These are phyloP conservation scores for Syritta pipiens DNA, from an alignment of 2,888 invertebrate species.

Conservation along the genomic window DNA sequence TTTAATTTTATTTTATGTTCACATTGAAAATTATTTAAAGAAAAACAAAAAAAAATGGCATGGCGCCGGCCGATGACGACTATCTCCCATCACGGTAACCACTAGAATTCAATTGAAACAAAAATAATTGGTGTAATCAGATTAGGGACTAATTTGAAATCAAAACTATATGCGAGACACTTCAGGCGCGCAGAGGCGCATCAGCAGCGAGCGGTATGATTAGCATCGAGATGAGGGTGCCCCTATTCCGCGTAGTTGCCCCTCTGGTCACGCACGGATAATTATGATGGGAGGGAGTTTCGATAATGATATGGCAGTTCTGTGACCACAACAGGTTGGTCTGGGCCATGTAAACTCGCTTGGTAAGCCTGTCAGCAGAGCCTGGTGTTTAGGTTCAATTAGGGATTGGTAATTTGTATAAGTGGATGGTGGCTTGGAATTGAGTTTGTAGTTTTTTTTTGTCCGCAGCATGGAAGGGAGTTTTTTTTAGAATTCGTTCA, in stretches of 20 bases:
- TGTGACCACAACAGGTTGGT: neutral
- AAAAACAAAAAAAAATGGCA: too few relatives aligned
- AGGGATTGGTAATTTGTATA: too few relatives aligned
- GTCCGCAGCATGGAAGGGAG: too few relatives aligned
- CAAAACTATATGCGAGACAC: neutral
- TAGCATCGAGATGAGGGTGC: neutral
- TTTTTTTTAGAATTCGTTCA: too few relatives aligned
- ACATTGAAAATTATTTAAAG: too few relatives aligned
- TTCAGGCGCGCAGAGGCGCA: neutral
- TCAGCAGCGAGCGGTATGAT: neutral
- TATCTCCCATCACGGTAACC: too few relatives aligned
- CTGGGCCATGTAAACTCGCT: too few relatives aligned
- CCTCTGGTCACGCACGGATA: neutral
- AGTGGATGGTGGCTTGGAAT: too few relatives aligned
- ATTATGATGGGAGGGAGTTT: neutral
- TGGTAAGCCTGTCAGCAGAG: neutral
- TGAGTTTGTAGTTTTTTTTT: neutral
- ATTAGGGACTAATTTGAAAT: constrained; percentile 5
- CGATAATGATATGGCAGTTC: neutral
- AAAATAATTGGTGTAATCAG: neutral
- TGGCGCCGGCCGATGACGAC: too few relatives aligned
- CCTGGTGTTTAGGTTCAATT: neutral
- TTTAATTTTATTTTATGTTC: neutral
- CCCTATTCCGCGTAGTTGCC: too few relatives aligned
- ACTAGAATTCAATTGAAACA: neutral